These are phyloP conservation scores for Helarctos malayanus DNA, from an alignment of 2,797 vertebrate genomes.

Conservation along the genomic window DNA sequence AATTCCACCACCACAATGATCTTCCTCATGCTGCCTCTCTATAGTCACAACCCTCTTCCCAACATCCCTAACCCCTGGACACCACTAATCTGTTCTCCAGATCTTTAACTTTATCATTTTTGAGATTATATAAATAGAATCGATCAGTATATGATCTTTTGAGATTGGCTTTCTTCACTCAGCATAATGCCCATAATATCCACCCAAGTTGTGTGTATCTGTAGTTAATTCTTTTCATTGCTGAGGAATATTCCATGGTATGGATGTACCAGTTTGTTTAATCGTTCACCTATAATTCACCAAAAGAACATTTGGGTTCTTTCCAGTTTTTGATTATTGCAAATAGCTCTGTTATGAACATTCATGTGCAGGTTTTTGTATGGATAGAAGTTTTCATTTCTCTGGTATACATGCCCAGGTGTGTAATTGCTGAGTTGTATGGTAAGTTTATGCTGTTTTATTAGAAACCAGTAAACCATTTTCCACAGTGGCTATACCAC, in stretches of 20 bases:
- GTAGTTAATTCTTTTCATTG: neutral
- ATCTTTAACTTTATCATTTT: slow-evolving; percentile 32
- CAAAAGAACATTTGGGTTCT: neutral
- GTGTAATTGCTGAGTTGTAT: neutral
- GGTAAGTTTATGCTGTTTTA: neutral
- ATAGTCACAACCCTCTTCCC: neutral
- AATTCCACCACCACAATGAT: neutral
- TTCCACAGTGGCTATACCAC: neutral
- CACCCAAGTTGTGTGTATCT: neutral
- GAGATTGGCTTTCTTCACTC: neutral
- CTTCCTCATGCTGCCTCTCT: neutral
- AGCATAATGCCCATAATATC: neutral
- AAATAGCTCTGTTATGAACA: slow-evolving; percentile 16
- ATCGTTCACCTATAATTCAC: neutral
- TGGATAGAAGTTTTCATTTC: neutral
- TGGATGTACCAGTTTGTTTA: neutral
- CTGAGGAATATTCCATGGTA: neutral
- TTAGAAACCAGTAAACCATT: neutral
- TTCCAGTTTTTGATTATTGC: slow-evolving; percentile 15
- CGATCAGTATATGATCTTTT: neutral
- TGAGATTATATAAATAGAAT: slow-evolving; percentile 50
- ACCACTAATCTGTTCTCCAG: neutral
- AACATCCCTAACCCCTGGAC: neutral
- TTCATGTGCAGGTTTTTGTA: neutral
- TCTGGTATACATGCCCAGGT: neutral